Evolutionary conservation across 2,113 vertebrate species (phyloP), one percentile per base, ranked within the genome.

Genomic region (Prinia subflava): DNA sequence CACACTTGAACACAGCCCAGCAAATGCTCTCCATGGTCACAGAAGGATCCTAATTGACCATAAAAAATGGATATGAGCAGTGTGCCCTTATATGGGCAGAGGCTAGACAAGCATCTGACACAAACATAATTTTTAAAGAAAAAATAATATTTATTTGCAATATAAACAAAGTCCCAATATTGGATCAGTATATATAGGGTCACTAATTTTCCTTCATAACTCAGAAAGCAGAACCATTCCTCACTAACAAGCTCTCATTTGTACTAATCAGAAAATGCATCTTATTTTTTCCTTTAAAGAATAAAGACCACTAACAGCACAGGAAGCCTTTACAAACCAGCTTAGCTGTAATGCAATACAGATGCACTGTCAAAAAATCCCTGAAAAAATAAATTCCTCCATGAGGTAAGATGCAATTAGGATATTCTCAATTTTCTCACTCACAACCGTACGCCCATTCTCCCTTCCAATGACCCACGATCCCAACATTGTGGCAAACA

Each of bases 121-220:
- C 90, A 94, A 87, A 96, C 89, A 95, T 96, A 60, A 82, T 74
- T 97, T 91, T 96, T 99, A 99, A 99, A 98, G 98, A 99, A 99
- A 99, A 99, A 99, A 99, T 99, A 99, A 98, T 99, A 99, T 99
- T 99, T 99, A 99, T 99, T 99, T 99, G 98, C 98, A 97, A 99
- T 99, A 99, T 99, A 99, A 99, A 99, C 99, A 99, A 98, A 98
- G 98, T 99, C 98, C 98, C 97, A 98, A 98, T 98, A 98, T 98
- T 98, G 98, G 98, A 98, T 99, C 97, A 98, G 98, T 92, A 89
- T 93, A 97, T 97, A 98, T 97, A 98, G 97, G 98, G 98, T 98
- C 98, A 98, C 98, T 98, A 98, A 97, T 97, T 98, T 98, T 98
- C 98, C 98, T 99, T 99, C 99, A 99, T 98, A 97, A 98, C 97